phyloP scores from a whole-genome alignment of 2,888 invertebrate genomes.

The Syrphus vitripennis region DNA sequence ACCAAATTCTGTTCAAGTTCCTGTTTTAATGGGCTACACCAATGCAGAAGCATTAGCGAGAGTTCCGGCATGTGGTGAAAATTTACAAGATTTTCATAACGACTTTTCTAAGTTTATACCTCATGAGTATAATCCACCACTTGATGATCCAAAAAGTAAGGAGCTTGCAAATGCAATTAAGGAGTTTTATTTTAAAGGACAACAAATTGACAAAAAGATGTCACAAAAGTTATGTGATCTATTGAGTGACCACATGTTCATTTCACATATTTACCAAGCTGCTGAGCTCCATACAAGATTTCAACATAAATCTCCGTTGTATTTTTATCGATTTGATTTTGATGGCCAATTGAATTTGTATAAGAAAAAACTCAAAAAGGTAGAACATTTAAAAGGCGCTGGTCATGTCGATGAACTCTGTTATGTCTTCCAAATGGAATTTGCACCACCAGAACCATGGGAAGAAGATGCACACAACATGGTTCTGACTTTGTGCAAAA shows the following conservation, averaged over 20 bases:
- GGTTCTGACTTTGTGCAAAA: conserved; percentile 80
- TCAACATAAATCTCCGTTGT: conserved; percentile 79
- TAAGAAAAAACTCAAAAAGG: conserved; percentile 78
- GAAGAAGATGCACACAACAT: conserved; percentile 74
- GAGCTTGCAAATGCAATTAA: conserved; percentile 56
- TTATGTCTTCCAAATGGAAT: conserved; percentile 81
- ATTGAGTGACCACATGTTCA: conserved; percentile 79
- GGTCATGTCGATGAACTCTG: conserved; percentile 84
- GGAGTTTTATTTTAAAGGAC: conserved; percentile 80
- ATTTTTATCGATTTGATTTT: conserved; percentile 83
- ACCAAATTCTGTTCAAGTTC: conserved; percentile 80
- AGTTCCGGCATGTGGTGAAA: neutral
- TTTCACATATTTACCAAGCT: conserved; percentile 28
- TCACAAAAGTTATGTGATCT: conserved; percentile 81
- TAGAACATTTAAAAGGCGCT: conserved; percentile 81
- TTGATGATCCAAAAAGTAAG: neutral
- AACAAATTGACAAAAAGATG: conserved; percentile 78
- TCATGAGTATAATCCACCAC: neutral
- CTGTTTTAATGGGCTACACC: conserved; percentile 81
- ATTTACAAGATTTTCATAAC: conserved; percentile 55
- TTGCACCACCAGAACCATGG: conserved; percentile 56
- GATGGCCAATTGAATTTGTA: conserved; percentile 82
- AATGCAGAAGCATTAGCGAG: conserved; percentile 81
- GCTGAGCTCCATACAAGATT: conserved; percentile 61
- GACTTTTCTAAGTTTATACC: conserved; percentile 71